Conservation (phyloP, 2,888 invertebrate genomes). For the Malthinus flaveolus region DNA sequence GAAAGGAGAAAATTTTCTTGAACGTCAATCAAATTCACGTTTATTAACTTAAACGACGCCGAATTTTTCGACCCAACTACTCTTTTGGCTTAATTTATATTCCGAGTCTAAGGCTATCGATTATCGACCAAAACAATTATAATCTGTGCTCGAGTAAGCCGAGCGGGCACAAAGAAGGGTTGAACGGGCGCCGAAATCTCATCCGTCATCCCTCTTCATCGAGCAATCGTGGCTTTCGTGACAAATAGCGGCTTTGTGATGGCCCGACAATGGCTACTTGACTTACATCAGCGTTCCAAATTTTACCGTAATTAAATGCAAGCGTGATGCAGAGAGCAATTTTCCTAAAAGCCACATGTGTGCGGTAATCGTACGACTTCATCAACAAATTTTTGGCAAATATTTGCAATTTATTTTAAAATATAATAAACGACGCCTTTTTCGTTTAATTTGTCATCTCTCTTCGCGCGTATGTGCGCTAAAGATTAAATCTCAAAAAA, state of each 20-base stretch:
- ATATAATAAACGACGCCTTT: neutral
- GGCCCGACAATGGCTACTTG: conserved; percentile 49
- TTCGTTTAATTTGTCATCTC: neutral
- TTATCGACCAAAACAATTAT: conserved; percentile 29
- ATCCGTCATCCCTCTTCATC: conserved; percentile 50
- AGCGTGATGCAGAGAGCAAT: conserved; percentile 15
- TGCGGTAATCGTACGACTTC: conserved; percentile 1
- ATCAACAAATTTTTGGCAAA: neutral
- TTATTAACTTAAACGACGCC: too few relatives aligned
- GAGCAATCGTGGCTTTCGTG: conserved; percentile 48
- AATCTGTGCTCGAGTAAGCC: conserved; percentile 25
- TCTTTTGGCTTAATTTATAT: conserved; percentile 9
- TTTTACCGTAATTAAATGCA: conserved; percentile 43
- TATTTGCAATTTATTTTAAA: neutral
- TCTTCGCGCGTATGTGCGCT: too few relatives aligned
- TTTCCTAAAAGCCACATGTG: neutral
- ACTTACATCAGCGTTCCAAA: conserved; percentile 45
- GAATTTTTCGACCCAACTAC: too few relatives aligned
- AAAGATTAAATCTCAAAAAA: too few relatives aligned
- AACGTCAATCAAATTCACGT: neutral
- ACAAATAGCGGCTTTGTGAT: conserved; percentile 51
- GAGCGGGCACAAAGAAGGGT: conserved; percentile 34
- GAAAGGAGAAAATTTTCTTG: neutral
- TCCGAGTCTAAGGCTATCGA: conserved; percentile 14
- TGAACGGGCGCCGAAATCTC: conserved; percentile 39